A percentile compares a stretch with the other conserved stretches of the same genome.
These are phyloP conservation scores for Pantelozetes paolii DNA, from an alignment of 2,888 invertebrate species.

Conservation along the genomic window DNA sequence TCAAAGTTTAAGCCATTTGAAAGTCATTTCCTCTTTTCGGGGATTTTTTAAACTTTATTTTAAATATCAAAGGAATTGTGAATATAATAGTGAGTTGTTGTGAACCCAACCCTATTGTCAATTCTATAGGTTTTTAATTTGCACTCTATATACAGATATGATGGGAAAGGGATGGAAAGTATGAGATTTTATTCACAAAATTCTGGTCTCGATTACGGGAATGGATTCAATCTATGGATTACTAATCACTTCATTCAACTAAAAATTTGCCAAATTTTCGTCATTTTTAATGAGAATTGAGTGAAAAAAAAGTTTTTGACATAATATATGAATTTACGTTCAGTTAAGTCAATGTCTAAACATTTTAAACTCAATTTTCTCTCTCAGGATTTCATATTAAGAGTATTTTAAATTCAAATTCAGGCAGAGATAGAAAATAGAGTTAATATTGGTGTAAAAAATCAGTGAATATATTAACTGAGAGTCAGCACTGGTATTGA, in stretches of 20 bases:
- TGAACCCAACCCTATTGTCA: neutral
- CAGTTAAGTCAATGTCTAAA: slow-evolving; percentile 9
- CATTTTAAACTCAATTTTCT: slow-evolving; percentile 20
- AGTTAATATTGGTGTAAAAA: too few species aligned
- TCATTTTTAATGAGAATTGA: too few species aligned
- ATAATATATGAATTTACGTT: neutral
- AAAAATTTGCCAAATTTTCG: too few species aligned
- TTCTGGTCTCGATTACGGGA: neutral
- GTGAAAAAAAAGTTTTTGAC: neutral
- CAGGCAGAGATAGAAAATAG: neutral
- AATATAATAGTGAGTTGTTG: too few species aligned
- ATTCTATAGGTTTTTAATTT: neutral
- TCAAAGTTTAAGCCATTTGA: neutral
- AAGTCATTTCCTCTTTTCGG: neutral
- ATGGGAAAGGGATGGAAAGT: neutral
- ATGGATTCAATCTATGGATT: too few species aligned
- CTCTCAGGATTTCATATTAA: slow-evolving; percentile 17
- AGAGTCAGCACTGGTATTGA: slow-evolving; percentile 4
- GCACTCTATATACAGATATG: neutral
- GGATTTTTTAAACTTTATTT: neutral
- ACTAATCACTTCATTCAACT: neutral
- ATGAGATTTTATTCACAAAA: neutral
- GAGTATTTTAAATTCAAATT: neutral
- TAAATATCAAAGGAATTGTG: neutral
- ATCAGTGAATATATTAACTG: slow-evolving; percentile 15